Evolutionary conservation across 2,888 invertebrate species (phyloP), one percentile per base, ranked within the genome.

Genomic region (Orgyia antiqua): DNA sequence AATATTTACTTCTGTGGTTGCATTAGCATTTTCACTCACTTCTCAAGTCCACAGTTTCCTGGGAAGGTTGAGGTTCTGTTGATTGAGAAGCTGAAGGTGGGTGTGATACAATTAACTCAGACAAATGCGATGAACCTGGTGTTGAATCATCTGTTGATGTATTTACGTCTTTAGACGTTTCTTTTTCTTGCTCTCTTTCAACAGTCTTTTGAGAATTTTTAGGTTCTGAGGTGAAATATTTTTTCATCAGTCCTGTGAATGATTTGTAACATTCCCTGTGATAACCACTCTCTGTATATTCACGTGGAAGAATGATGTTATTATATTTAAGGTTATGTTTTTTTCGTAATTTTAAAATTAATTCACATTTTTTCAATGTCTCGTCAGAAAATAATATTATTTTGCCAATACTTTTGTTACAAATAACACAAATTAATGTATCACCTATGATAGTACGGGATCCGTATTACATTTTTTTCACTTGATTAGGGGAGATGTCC

Each of bases 281-380:
- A 24, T 30, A 30, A 11, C 24, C 25, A 30, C 24, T 15, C 12
- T 30, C 30, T 25, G 30, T 24, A 30, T 30, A 30, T 24, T 30
- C 30, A 17, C 18, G 18, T 19, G 30, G 30, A 11, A 30, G 9
- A 30, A 24, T 21, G 30, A 40, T 31, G 15, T 40, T 17, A 23
- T 33, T 31, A 29, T 31, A 43, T 35, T 40, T 40, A 10, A 43
- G 40, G 30, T 40, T 37, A 40, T 43, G 31, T 36, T 24, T 31
- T 31, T 40, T 36, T 24, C 37, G 11, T 5, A 24, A 18, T 31
- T 36, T 31, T 26, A 33, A 31, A 24, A 42, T 33, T 19, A 7
- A 10, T 28, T 29, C 10, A 24, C 24, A 24, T 12, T 24, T 24
- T 24, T 24, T 24, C 11, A 24, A 24, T 11, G 24, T 24, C 11